Conservation (phyloP, 2,888 invertebrate genomes). For the Meghimatium bilineatum region DNA sequence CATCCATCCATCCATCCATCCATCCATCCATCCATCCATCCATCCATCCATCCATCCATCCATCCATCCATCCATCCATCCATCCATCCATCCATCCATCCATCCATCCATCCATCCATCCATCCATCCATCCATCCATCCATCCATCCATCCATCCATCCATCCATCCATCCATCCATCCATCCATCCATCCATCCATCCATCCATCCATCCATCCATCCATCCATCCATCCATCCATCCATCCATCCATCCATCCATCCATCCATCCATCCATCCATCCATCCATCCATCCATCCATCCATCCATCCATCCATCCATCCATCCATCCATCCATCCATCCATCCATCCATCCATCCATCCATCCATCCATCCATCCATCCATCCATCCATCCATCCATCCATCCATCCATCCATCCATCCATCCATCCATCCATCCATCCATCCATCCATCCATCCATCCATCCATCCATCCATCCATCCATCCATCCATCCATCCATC, state of each 20-base stretch:
- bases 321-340: too few species aligned
- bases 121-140: constrained; percentile 13
- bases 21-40: not conserved
- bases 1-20: not conserved
- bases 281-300: not conserved
- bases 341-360: too few species aligned
- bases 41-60: not conserved
- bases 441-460: too few species aligned
- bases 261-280: constrained; percentile 13
- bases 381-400: too few species aligned
- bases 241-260: not conserved
- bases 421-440: too few species aligned
- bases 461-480: too few species aligned
- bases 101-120: constrained; percentile 13
- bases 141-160: constrained; percentile 17
- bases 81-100: constrained; percentile 10
- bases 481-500: too few species aligned
- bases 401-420: too few species aligned
- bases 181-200: constrained; percentile 23
- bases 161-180: constrained; percentile 23
- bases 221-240: constrained; percentile 4
- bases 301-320: too few species aligned
- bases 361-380: too few species aligned
- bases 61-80: not conserved
- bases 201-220: constrained; percentile 23